Evolutionary conservation across 1,140 invertebrate genomes (phyloP), one percentile per base, ranked within the genome.

Genomic region (Rhynchophorus ferrugineus): DNA sequence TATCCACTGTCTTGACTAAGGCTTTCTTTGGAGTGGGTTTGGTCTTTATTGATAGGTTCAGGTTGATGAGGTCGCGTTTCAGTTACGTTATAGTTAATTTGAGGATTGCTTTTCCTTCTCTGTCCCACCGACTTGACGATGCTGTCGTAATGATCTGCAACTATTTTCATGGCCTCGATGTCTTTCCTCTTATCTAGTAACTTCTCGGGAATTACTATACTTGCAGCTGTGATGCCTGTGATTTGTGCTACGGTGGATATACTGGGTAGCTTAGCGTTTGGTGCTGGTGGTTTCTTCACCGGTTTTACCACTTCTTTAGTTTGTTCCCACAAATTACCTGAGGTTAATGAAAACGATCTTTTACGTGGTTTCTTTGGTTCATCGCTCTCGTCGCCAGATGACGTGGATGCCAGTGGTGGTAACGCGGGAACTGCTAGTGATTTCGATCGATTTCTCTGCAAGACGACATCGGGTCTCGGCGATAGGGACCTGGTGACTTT

Each of bases 121-220:
- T 59, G 70, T 21, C 78, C 78, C 44, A 81, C 81, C 66, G 83
- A 81, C 51, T 78, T 79, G 1, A 89, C 83, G 47, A 91, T 81
- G 64, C 87, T 85, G 14, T 83, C 83, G 56, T 91, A 91, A 63
- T 87, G 84, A 71, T 85, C 84, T 13, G 85, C 81, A 0, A 85
- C 77, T 1, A 82, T 82, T 63, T 79, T 81, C 1, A 79, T 70
- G 64, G 80, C 80, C 56, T 85, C 81, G 56, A 74, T 65, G 11
- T 71, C 57, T 53, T 58, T 64, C 43, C 65, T 58, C 56, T 56
- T 60, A 16, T 58, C 42, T 3, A 57, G 17, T 5, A 64, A 51
- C 24, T 54, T 55, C 17, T 64, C 49, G n/a, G 65, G 65, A 41
- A 69, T 65, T 7, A 65, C 54, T 18, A 69, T 60, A 44, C 67